Base-by-base conservation (phyloP, 2,888 invertebrate species). In the Shargacucullia verbasci region DNA sequence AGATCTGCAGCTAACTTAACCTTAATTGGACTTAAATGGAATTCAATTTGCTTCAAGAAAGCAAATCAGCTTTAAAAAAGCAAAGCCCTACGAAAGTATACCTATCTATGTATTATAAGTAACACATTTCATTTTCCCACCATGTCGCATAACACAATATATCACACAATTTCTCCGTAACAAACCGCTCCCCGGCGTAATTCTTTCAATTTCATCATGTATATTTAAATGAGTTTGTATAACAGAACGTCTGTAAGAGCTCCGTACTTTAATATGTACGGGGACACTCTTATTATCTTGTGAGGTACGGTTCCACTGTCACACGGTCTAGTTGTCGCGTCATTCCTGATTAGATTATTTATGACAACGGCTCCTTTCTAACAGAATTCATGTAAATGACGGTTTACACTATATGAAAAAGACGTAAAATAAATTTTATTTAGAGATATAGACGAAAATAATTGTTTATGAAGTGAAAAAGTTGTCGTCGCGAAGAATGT, bases 151-250 rank as follows among this genome's bases (percentile, higher is more conserved):
- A 46, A 59, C 40, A 59, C 61, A 69, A 71, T 74, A 73, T 73
- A 70, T 79, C 74, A 74, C 47, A 77, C 80, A 81, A 78, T 80
- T 80, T 78, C 50, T 29, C 38, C 10, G 27, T 31, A 58, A 67
- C 77, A 79, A 79, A 73, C 69, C 71, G 63, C 78, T 61, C 73
- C 80, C 75, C 73, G 70, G 53, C 77, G 87, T 87, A 86, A 89
- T 92, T 90, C 89, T 91, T 91, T 92, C 93, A 92, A 93, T 93
- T 92, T 90, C 86, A 88, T 88, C 90, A 84, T 92, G 92, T 93
- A 83, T 92, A 93, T 93, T 90, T 85, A 93, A 92, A 93, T 92
- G 88, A 90, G 82, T 87, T 84, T 88, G 89, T 91, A 85, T 87
- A 84, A 87, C 89, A 85, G 86, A 80, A 81, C 78, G 85, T 79